phyloP scores from a whole-genome alignment of 1,140 invertebrate genomes.

The Linepithema humile region DNA sequence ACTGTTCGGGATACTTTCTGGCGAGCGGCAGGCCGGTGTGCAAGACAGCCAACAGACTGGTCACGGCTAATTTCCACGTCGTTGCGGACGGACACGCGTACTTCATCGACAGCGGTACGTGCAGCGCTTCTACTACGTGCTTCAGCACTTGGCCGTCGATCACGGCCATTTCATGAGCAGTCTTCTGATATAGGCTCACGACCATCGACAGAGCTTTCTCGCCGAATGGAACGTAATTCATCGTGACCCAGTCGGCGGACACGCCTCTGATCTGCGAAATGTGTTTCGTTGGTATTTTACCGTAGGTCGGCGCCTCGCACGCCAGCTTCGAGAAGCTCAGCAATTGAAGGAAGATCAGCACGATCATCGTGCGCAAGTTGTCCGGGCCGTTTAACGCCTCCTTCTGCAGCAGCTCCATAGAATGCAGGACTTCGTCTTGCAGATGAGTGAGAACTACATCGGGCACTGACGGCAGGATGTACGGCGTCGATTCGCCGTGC shows the following conservation, averaged over 20 bases:
- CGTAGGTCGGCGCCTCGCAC: constrained; percentile 88
- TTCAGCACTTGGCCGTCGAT: constrained; percentile 91
- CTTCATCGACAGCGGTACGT: constrained; percentile 91
- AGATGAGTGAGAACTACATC: constrained; percentile 92
- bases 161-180: constrained; percentile 89
- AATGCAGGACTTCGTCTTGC: constrained; percentile 92
- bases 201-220: constrained; percentile 93
- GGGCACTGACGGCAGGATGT: constrained; percentile 90
- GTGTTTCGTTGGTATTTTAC: constrained; percentile 85
- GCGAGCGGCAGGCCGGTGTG: constrained; percentile 94
- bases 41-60: constrained; percentile 91
- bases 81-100: constrained; percentile 92
- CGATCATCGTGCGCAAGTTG: constrained; percentile 89
- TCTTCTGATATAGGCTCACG: constrained; percentile 92
- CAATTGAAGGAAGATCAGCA: constrained; percentile 92
- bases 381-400: constrained; percentile 89
- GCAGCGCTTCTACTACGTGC: constrained; percentile 91
- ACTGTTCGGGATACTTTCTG: constrained; percentile 89
- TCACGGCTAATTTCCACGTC: constrained; percentile 95
- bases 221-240: constrained; percentile 95
- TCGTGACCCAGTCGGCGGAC: constrained; percentile 89
- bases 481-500: constrained; percentile 92
- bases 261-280: constrained; percentile 82
- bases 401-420: constrained; percentile 92
- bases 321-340: constrained; percentile 90